phyloP scores from a whole-genome alignment of 2,113 vertebrate species.

The Onychostoma macrolepis region DNA sequence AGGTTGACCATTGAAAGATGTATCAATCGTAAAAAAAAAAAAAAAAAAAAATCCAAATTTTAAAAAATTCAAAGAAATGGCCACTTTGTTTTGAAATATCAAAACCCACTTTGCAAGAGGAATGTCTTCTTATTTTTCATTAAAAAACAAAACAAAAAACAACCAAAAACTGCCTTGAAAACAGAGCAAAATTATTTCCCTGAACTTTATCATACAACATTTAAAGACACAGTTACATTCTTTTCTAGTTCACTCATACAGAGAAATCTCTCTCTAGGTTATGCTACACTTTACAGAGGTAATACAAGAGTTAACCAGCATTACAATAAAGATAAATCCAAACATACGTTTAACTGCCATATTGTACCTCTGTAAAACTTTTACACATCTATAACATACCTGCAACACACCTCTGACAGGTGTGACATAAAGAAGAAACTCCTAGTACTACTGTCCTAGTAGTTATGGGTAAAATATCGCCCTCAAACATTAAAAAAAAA shows the following conservation, averaged over 20 bases:
- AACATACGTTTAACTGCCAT: neutral
- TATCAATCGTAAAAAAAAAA: conserved; percentile 31
- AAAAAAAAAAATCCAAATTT: neutral
- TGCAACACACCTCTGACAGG: conserved; percentile 5
- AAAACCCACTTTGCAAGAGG: conserved; percentile 12
- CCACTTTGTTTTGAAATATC: conserved; percentile 22
- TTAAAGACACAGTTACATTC: conserved; percentile 57
- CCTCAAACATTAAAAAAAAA: conserved; percentile 7
- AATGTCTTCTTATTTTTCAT: neutral
- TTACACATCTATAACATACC: neutral
- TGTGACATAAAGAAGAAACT: conserved; percentile 7
- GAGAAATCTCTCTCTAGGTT: conserved; percentile 42
- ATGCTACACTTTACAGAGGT: conserved; percentile 56
- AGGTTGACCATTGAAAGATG: conserved; percentile 43
- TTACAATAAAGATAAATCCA: conserved; percentile 40
- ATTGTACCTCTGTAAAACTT: neutral
- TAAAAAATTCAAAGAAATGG: neutral
- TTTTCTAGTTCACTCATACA: conserved; percentile 47
- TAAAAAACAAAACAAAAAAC: neutral
- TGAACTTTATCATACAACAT: conserved; percentile 53
- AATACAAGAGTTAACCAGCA: conserved; percentile 41
- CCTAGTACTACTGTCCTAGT: neutral
- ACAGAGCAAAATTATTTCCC: conserved; percentile 49
- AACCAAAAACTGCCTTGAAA: conserved; percentile 34
- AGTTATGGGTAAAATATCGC: neutral